Evolutionary conservation across 2,113 vertebrate species (phyloP), one percentile per base, ranked within the genome.

Genomic region (Chlorodrepanis virens): DNA sequence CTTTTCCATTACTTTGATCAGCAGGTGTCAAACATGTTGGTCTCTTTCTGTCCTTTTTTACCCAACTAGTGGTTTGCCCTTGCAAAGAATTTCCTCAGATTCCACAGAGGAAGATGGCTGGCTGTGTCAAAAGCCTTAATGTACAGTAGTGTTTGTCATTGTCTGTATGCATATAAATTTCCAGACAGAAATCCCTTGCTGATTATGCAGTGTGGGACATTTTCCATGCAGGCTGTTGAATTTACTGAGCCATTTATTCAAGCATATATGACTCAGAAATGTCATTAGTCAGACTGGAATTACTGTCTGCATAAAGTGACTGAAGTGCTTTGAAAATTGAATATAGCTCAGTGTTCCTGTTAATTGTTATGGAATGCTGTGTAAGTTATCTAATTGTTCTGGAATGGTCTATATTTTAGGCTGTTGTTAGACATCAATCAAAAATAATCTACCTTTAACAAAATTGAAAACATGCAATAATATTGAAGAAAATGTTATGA

Each of bases 301-400:
- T 64, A 45, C 13, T 90, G 60, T 67, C 47, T 94, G 29, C 39
- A 27, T 59, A 44, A 88, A 82, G 33, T 81, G 72, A 92, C 50
- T 90, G 69, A 84, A 54, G 22, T 93, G 68, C 93, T 90, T 92
- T 72, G 71, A 39, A 78, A 93, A 76, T 60, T 82, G 11, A 82
- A 19, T 93, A 50, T 76, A 83, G 25, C 25, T 93, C 25, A 20
- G 9, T 63, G 31, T 72, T 88, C 44, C 12, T 33, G 29, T 69
- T 85, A 87, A 78, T 68, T 67, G 28, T 85, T 87, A 78, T 6
- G 28, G 39, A 60, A 63, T 70, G 10, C 25, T 77, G 28, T 63
- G 2, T 22, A 63, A 74, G 12, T 39, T 71, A 60, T 25, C 21
- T 54, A 60, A 70, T 44, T 75, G 9, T 71, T 89, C 65, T 27